Evolutionary conservation across 2,113 vertebrate genomes (phyloP).

Genomic region (Dolichotis patagonum): DNA sequence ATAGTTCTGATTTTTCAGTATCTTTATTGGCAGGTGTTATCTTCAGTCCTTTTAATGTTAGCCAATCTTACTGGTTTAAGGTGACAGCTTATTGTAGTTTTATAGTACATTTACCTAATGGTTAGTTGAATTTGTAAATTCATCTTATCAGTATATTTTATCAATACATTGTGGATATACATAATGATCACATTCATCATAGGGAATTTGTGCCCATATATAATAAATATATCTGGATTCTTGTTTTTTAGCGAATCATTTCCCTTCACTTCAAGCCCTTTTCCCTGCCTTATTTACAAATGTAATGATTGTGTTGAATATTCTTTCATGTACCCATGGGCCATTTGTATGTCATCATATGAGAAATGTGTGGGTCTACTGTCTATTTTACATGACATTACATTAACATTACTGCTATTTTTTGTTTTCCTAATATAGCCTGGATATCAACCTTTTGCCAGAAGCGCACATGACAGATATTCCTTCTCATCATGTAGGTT

Average conservation of each 20-base stretch:
- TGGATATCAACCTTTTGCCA: background rate
- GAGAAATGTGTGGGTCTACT: background rate
- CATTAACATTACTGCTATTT: background rate
- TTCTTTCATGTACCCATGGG: background rate
- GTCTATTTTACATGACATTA: background rate
- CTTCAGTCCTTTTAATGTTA: background rate
- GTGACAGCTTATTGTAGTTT: background rate
- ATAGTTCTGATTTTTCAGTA: background rate
- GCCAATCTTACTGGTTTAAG: background rate
- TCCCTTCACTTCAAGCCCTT: background rate
- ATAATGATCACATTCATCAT: background rate
- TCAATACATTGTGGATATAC: background rate
- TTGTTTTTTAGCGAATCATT: background rate
- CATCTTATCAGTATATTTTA: background rate
- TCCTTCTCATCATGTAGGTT: background rate
- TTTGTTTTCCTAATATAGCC: background rate
- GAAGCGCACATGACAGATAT: background rate
- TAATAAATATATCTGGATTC: background rate
- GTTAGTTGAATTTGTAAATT: background rate
- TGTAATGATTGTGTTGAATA: background rate
- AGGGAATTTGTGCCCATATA: background rate
- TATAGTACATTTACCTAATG: background rate
- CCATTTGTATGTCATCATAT: background rate
- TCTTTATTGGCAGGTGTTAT: background rate
- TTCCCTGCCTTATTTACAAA: background rate